Conservation (phyloP, 2,888 invertebrate genomes). For the Suillia variegata region DNA sequence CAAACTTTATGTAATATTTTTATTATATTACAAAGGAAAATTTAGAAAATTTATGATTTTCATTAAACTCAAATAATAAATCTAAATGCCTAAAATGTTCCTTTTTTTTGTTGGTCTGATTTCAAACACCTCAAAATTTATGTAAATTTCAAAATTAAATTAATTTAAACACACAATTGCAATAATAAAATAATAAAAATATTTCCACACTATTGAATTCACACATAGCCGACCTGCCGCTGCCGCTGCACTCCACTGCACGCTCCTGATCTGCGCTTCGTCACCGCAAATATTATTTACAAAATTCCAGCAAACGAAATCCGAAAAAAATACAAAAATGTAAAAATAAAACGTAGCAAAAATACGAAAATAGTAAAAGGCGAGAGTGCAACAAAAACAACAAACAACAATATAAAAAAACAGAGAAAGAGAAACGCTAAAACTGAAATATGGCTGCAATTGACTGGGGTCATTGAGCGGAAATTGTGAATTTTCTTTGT, state of each 20-base stretch:
- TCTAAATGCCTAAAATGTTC: too few relatives aligned
- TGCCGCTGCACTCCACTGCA: neutral
- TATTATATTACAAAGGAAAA: too few relatives aligned
- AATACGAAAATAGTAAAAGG: neutral
- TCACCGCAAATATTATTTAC: neutral
- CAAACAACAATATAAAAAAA: neutral
- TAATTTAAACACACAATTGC: too few relatives aligned
- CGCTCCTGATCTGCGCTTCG: too few relatives aligned
- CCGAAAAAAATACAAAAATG: neutral
- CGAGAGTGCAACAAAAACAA: neutral
- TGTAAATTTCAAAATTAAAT: too few relatives aligned
- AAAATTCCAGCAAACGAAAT: neutral
- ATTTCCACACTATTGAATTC: neutral
- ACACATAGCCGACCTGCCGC: neutral
- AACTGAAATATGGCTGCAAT: constrained; percentile 47
- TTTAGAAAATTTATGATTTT: too few relatives aligned
- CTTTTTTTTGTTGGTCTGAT: too few relatives aligned
- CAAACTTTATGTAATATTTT: too few relatives aligned
- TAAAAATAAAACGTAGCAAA: neutral
- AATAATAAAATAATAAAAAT: too few relatives aligned
- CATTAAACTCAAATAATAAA: too few relatives aligned
- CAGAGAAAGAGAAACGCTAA: neutral
- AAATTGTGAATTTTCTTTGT: constrained; percentile 34
- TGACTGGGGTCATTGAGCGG: constrained; percentile 47
- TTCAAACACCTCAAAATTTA: too few relatives aligned